Conservation (phyloP, 2,797 vertebrate species). For the Pipistrellus pygmaeus region DNA sequence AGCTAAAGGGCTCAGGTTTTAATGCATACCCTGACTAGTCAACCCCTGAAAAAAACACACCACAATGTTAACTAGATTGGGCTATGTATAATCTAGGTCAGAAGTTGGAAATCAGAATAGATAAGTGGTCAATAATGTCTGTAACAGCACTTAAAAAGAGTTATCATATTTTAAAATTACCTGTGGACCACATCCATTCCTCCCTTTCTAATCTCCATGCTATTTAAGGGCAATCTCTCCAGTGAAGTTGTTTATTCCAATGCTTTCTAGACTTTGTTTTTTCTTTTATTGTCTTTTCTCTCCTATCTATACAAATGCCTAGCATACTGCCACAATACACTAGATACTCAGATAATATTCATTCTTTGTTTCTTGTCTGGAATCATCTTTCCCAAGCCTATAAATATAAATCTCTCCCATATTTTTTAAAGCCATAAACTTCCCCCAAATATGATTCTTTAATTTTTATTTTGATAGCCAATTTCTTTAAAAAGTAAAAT, state of each 20-base stretch:
- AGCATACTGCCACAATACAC: neutral
- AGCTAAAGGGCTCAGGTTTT: neutral
- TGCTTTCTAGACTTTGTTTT: neutral
- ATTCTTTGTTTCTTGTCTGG: neutral
- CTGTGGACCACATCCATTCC: neutral
- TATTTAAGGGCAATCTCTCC: slow-evolving; percentile 25
- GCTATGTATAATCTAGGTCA: slow-evolving; percentile 9
- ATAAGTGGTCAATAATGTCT: slow-evolving; percentile 32
- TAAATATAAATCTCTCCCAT: neutral
- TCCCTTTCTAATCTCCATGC: neutral
- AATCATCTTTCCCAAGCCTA: neutral
- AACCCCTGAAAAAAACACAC: neutral
- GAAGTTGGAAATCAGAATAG: slow-evolving; percentile 40
- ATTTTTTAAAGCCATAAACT: slow-evolving; percentile 11
- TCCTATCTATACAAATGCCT: neutral
- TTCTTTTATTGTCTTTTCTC: neutral
- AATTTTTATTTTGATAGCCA: slow-evolving; percentile 16
- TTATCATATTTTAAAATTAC: neutral
- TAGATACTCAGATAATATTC: neutral
- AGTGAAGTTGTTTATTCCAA: neutral
- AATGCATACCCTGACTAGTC: neutral
- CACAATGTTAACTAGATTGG: slow-evolving; percentile 28
- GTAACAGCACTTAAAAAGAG: neutral
- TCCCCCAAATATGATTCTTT: neutral
- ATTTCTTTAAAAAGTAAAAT: slow-evolving; percentile 2